phyloP scores from a whole-genome alignment of 2,888 invertebrate genomes.

The Dicranocentrus wangi region DNA sequence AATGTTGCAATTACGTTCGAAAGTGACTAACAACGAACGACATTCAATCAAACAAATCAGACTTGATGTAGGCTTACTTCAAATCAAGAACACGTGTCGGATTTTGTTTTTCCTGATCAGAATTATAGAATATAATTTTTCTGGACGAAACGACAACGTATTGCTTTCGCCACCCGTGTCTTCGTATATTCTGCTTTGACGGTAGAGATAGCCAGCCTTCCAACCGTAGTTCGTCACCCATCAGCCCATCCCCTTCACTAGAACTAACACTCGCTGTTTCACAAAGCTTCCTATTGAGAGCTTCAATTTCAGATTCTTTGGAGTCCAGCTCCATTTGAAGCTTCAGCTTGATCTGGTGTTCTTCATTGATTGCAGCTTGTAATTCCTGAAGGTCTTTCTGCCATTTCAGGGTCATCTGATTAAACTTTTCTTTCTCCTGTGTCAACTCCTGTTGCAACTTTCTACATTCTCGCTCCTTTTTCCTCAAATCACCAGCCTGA shows the following conservation, averaged over 20 bases:
- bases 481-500: conserved; percentile 84
- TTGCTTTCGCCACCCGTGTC: conserved; percentile 97
- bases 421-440: conserved; percentile 95
- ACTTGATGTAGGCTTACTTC: too few species aligned
- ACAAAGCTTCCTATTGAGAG: conserved; percentile 76
- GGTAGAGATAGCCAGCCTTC: conserved; percentile 98
- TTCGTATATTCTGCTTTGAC: conserved; percentile 93
- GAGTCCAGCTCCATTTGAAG: conserved; percentile 97
- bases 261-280: conserved; percentile 72
- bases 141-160: conserved; percentile 97
- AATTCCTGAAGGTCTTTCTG: conserved; percentile 90
- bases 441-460: conserved; percentile 95
- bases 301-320: conserved; percentile 96
- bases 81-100: conserved; percentile 96
- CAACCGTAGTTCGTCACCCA: conserved; percentile 80
- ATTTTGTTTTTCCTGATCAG: conserved; percentile 94
- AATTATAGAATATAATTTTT: conserved; percentile 97
- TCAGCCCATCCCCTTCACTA: conserved; percentile 70
- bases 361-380: conserved; percentile 88
- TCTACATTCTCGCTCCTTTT: conserved; percentile 95
- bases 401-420: conserved; percentile 87
- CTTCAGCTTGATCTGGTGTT: conserved; percentile 84
- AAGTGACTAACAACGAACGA: too few species aligned
- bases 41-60: too few species aligned
- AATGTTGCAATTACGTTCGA: not conserved